Conservation (phyloP, 2,113 vertebrate genomes). For the Laticauda colubrina region DNA sequence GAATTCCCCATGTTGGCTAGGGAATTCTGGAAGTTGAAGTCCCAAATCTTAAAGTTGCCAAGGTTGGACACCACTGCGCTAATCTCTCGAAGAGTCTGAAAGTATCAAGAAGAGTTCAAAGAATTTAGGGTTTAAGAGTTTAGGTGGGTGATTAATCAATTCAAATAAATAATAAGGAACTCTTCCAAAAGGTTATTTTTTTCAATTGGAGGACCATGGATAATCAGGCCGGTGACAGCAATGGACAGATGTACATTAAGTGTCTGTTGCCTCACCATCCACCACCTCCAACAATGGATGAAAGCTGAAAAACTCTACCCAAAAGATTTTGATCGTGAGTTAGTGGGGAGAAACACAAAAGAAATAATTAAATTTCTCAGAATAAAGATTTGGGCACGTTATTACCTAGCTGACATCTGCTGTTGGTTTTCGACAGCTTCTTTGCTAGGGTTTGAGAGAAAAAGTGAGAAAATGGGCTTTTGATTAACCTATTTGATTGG, state of each 20-base stretch:
- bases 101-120: not conserved
- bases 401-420: not conserved
- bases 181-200: not conserved
- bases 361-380: not conserved
- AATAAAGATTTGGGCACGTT: not conserved
- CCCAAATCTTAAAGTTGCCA: not conserved
- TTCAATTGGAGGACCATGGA: not conserved
- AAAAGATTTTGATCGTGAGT: not conserved
- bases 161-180: not conserved
- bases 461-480: not conserved
- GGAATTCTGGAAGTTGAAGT: too few species aligned
- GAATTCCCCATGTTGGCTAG: not conserved
- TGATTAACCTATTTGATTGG: not conserved
- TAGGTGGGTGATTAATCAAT: not conserved
- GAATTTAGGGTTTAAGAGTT: not conserved
- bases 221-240: not conserved
- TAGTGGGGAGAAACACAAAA: not conserved
- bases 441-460: not conserved
- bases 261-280: not conserved
- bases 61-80: not conserved
- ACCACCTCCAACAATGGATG: not conserved
- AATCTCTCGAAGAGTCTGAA: not conserved
- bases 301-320: not conserved
- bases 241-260: not conserved
- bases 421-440: not conserved